Evolutionary conservation across 2,113 vertebrate genomes (phyloP).

Genomic region (Malurus alboscapulatus): DNA sequence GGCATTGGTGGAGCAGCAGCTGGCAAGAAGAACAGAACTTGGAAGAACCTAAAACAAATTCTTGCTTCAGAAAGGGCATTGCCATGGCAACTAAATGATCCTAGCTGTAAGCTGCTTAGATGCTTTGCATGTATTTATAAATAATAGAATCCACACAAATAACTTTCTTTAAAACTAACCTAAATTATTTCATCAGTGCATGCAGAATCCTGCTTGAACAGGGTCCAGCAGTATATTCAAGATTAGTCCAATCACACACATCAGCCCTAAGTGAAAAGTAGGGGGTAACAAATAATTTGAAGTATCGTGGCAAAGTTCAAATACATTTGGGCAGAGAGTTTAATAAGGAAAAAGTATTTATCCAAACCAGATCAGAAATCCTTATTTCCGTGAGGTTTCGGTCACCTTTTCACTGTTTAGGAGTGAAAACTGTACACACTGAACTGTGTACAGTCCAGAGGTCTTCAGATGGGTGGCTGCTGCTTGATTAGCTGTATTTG

Average conservation of each 20-base stretch:
- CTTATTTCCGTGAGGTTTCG: not conserved
- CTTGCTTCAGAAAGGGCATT: constrained; percentile 91
- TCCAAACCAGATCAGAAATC: not conserved
- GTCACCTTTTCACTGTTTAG: not conserved
- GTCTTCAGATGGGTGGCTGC: not conserved
- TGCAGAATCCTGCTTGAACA: not conserved
- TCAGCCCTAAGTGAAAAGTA: not conserved
- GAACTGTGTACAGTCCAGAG: not conserved
- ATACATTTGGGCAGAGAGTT: not conserved
- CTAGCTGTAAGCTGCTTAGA: constrained; percentile 87
- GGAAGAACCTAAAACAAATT: constrained; percentile 99
- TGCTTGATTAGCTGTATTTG: not conserved
- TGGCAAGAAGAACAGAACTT: constrained; percentile 97
- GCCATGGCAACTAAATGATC: constrained; percentile 92
- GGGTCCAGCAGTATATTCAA: not conserved
- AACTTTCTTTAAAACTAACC: constrained; percentile 55
- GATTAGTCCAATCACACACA: not conserved
- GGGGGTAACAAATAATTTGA: not conserved
- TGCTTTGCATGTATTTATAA: constrained; percentile 62
- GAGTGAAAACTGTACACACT: too few relatives aligned
- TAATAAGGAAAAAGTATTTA: not conserved
- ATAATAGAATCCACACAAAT: constrained; percentile 59
- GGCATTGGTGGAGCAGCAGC: constrained; percentile 93
- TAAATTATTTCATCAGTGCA: not conserved
- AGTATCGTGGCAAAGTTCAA: not conserved